phyloP scores from a whole-genome alignment of 2,113 vertebrate species.

The Larimichthys crocea region DNA sequence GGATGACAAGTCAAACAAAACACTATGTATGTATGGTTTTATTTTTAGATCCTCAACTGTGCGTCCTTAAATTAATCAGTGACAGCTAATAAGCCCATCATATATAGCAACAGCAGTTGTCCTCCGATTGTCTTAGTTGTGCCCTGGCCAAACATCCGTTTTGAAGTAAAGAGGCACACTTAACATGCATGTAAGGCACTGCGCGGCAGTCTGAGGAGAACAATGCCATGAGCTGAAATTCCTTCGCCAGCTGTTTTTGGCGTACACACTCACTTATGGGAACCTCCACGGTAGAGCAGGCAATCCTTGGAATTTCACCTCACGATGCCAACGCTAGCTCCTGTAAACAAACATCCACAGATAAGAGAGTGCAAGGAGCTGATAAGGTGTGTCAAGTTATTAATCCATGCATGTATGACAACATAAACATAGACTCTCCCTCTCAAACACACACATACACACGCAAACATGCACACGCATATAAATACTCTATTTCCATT shows the following conservation, averaged over 20 bases:
- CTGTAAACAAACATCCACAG: slow-evolving; percentile 42
- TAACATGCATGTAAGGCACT: slow-evolving; percentile 36
- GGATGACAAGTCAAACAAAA: slow-evolving; percentile 6
- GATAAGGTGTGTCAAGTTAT: slow-evolving; percentile 17
- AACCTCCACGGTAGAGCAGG: slow-evolving; percentile 14
- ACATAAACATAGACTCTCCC: background rate
- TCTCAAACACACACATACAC: background rate
- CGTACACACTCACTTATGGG: slow-evolving; percentile 30
- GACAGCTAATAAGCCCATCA: slow-evolving; percentile 9
- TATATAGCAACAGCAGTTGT: background rate
- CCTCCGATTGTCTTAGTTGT: slow-evolving; percentile 6
- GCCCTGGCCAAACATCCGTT: slow-evolving; percentile 14
- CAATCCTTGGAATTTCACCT: slow-evolving; percentile 29
- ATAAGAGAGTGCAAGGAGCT: slow-evolving; percentile 4
- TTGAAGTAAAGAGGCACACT: slow-evolving; percentile 3
- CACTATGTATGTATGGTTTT: background rate
- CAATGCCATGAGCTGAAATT: slow-evolving; percentile 70
- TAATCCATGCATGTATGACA: slow-evolving; percentile 11
- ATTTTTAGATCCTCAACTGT: slow-evolving; percentile 12
- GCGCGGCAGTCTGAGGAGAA: slow-evolving; percentile 40
- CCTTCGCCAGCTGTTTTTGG: slow-evolving; percentile 67
- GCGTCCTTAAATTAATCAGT: slow-evolving; percentile 19
- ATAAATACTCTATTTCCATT: slow-evolving; percentile 36
- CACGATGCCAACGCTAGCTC: background rate
- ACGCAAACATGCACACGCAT: background rate